Evolutionary conservation across 2,888 invertebrate species (phyloP), one percentile per base, ranked within the genome.

Genomic region (Arrhopalites spinosus): DNA sequence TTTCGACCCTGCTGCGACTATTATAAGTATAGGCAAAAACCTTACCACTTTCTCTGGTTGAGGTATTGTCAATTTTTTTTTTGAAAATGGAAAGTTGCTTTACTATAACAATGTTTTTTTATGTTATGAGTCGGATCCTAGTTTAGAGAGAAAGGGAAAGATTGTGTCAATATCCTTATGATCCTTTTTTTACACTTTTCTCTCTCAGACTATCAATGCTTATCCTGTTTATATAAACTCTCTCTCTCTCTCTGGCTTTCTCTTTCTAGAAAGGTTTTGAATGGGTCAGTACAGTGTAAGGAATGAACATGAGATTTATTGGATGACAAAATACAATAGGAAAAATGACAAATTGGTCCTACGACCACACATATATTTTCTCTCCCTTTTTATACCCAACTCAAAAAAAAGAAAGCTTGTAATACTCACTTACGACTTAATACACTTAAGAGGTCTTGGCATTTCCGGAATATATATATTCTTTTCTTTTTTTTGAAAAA

Each of bases 371-470:
- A 59, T 59, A 25, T 59, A 25, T 59, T 59, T 59, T 25, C 25
- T 8, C 59, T 23, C 27, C 25, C 25, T 15, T 59, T 11, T 50
- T 53, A 7, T 8, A 8, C 23, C 7, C n/a, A n/a, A n/a, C 53
- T n/a, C n/a, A 53, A n/a, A 53, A 53, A 53, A 53, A 20, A n/a
- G 20, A n/a, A n/a, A n/a, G 36, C 7, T 53, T 20, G 53, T 20
- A 53, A 53, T 53, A n/a, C 2, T 20, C 20, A 23, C 20, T 29
- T 43, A 70, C 50, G 53, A 56, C 75, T 73, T 68, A 76, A 75
- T 75, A 75, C 53, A 70, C 74, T 75, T 45, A 64, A 47, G 68
- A 29, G 50, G 68, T 75, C 76, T 73, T 70, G 76, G 70, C 67
- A 76, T 78, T 76, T 63, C 27, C 36, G 45, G 63, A 72, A 72